These are phyloP conservation scores for Drosophila novamexicana DNA, from an alignment of 1,140 invertebrate genomes.

Conservation along the genomic window DNA sequence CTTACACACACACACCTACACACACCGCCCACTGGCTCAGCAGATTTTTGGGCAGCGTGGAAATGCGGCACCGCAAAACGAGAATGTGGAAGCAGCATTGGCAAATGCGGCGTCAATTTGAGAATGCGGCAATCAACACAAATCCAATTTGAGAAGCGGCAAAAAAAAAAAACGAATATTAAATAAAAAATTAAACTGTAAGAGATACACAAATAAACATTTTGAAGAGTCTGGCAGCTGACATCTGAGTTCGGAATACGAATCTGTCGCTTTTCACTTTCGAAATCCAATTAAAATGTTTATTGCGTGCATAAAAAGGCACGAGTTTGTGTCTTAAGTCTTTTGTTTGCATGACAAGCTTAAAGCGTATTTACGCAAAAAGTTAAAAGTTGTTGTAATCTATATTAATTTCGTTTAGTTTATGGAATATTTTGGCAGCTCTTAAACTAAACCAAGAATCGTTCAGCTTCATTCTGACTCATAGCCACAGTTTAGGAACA, in stretches of 20 bases:
- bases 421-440: too few species aligned
- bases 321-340: conserved; percentile 36
- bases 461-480: not conserved
- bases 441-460: too few species aligned
- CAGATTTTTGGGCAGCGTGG: conserved; percentile 39
- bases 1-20: not conserved
- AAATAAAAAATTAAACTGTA: conserved; percentile 48
- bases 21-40: conserved; percentile 31
- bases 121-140: conserved; percentile 43
- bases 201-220: conserved; percentile 75
- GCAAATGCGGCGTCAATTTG: conserved; percentile 33
- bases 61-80: conserved; percentile 29
- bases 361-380: not conserved
- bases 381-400: too few species aligned
- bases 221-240: conserved; percentile 49
- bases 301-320: not conserved
- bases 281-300: conserved; percentile 48
- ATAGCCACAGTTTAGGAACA: not conserved
- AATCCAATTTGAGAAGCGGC: conserved; percentile 57
- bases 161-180: conserved; percentile 29
- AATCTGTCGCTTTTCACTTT: conserved; percentile 54
- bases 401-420: too few species aligned
- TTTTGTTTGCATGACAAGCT: conserved; percentile 16
- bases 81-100: conserved; percentile 66
- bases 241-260: conserved; percentile 44